Evolutionary conservation across 2,888 invertebrate species (phyloP).

Genomic region (Latheticus oryzae): DNA sequence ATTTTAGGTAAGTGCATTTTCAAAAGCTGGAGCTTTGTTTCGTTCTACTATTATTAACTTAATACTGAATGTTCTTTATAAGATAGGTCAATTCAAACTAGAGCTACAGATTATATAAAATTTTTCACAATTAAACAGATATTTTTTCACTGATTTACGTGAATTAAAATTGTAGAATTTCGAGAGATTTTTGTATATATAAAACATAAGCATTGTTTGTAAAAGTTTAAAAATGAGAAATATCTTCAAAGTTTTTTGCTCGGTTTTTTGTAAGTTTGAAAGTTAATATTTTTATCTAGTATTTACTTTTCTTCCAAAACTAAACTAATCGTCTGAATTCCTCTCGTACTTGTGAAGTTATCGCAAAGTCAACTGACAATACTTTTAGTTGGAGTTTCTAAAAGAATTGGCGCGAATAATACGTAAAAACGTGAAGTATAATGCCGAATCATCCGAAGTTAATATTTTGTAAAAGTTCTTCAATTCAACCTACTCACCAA

Average conservation of each 20-base stretch:
- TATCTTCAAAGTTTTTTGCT: no score
- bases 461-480: slow-evolving; percentile 33
- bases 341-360: no score
- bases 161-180: no score
- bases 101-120: neutral
- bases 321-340: no score
- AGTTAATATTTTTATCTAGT: no score
- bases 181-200: no score
- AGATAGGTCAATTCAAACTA: slow-evolving; percentile 18
- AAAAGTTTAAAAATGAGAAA: slow-evolving; percentile 11
- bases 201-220: neutral
- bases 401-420: slow-evolving; percentile 6
- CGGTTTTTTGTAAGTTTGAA: no score
- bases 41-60: slow-evolving; percentile 18
- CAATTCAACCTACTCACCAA: slow-evolving; percentile 37
- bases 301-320: no score
- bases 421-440: slow-evolving; percentile 13
- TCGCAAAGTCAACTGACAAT: no score
- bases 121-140: no score
- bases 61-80: slow-evolving; percentile 15
- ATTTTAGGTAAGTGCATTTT: slow-evolving; percentile 11
- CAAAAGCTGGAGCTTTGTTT: slow-evolving; percentile 8
- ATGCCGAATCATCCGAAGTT: slow-evolving; percentile 1
- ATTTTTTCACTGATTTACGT: no score
- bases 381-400: no score